A percentile compares a stretch with the other conserved stretches of the same genome.
Conservation (phyloP, 2,113 vertebrate genomes). For the Syngnathus scovelli region DNA sequence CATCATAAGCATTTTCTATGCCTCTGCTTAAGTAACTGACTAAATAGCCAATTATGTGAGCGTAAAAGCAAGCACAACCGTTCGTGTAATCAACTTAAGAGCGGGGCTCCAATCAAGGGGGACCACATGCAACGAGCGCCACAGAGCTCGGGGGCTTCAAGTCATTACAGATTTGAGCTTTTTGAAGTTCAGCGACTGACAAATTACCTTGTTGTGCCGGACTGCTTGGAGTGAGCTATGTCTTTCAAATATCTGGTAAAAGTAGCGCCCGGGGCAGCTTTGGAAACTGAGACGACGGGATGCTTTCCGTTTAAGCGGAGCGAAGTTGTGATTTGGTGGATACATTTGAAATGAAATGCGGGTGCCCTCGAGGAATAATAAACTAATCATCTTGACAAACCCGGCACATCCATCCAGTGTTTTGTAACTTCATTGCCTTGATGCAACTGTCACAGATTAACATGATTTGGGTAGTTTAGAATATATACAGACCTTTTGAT, state of each 20-base stretch:
- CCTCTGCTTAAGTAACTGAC: neutral
- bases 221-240: slow-evolving; percentile 54
- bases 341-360: neutral
- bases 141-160: slow-evolving; percentile 48
- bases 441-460: too few species aligned
- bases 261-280: slow-evolving; percentile 33
- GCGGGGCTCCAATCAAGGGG: slow-evolving; percentile 12
- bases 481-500: too few species aligned
- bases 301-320: slow-evolving; percentile 3
- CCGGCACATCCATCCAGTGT: neutral
- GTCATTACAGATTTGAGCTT: slow-evolving; percentile 57
- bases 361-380: neutral
- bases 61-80: neutral
- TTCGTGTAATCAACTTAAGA: slow-evolving; percentile 1
- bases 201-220: slow-evolving; percentile 63
- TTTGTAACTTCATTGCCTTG: neutral
- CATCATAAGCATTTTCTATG: neutral
- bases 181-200: slow-evolving; percentile 61
- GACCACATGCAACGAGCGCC: slow-evolving; percentile 46
- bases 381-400: neutral
- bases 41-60: neutral
- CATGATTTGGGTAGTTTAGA: too few species aligned
- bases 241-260: slow-evolving; percentile 56
- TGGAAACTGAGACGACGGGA: slow-evolving; percentile 34
- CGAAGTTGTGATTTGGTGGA: neutral